phyloP scores from a whole-genome alignment of 2,888 invertebrate genomes.

The Cephalotes varians region DNA sequence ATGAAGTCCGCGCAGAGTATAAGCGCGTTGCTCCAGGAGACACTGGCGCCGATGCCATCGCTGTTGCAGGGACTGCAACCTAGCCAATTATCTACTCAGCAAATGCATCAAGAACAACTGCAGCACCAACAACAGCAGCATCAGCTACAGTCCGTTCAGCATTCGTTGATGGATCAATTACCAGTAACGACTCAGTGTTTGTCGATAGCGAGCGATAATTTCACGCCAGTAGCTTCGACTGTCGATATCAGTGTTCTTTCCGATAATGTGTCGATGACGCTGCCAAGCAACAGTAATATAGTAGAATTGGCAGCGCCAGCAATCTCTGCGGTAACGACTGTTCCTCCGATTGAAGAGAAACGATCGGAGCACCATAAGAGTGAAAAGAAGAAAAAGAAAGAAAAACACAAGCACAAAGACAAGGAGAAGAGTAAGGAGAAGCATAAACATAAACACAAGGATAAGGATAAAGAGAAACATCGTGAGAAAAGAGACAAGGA shows the following conservation, averaged over 20 bases:
- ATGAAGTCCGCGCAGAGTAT: slow-evolving; percentile 82
- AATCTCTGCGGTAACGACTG: slow-evolving; percentile 28
- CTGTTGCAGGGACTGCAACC: slow-evolving; percentile 80
- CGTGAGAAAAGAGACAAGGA: slow-evolving; percentile 88
- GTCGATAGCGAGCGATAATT: slow-evolving; percentile 62
- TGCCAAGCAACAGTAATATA: slow-evolving; percentile 52
- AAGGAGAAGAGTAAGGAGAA: slow-evolving; percentile 74
- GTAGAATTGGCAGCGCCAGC: slow-evolving; percentile 42
- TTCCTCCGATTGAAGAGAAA: slow-evolving; percentile 70
- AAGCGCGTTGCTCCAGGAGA: slow-evolving; percentile 82
- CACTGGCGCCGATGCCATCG: slow-evolving; percentile 81
- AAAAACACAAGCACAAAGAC: slow-evolving; percentile 77
- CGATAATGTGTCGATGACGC: slow-evolving; percentile 4
- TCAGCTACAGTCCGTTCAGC: slow-evolving; percentile 56
- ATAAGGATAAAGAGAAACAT: slow-evolving; percentile 91
- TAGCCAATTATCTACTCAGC: slow-evolving; percentile 80
- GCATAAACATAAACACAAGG: slow-evolving; percentile 78
- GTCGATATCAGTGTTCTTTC: slow-evolving; percentile 80
- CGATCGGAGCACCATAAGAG: slow-evolving; percentile 81
- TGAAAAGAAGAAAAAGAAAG: slow-evolving; percentile 77
- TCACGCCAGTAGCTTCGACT: slow-evolving; percentile 74
- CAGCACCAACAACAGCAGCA: slow-evolving; percentile 70
- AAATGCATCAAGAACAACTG: slow-evolving; percentile 62
- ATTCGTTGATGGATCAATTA: slow-evolving; percentile 60
- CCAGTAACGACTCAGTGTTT: slow-evolving; percentile 60